Evolutionary conservation across 2,113 vertebrate species (phyloP).

Genomic region (Phalacrocorax carbo): DNA sequence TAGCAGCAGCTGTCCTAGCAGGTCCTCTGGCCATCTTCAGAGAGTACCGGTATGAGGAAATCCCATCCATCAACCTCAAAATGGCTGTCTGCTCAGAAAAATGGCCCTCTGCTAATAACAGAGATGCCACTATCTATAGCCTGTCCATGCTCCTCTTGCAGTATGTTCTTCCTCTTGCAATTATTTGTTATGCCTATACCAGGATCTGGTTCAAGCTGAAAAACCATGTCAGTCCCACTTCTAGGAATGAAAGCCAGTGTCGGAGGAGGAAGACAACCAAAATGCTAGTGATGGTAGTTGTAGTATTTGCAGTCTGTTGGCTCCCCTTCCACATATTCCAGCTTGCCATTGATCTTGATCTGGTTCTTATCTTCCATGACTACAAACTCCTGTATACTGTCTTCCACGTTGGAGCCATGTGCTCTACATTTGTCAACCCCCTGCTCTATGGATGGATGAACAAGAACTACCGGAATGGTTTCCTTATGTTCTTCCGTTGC

Average conservation of each 20-base stretch:
- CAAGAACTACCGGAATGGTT: constrained; percentile 91
- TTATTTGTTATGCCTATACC: constrained; percentile 90
- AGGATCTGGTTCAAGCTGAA: constrained; percentile 93
- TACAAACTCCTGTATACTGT: constrained; percentile 90
- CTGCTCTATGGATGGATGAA: constrained; percentile 95
- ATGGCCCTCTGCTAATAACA: constrained; percentile 84
- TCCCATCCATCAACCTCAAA: constrained; percentile 83
- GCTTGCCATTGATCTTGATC: constrained; percentile 87
- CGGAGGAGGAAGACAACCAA: constrained; percentile 89
- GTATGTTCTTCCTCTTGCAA: constrained; percentile 83
- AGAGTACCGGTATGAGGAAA: constrained; percentile 86
- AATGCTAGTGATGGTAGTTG: constrained; percentile 88
- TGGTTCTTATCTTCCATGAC: constrained; percentile 84
- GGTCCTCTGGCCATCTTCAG: constrained; percentile 89
- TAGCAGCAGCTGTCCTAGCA: constrained; percentile 81
- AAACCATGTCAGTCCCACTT: constrained; percentile 86
- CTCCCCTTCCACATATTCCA: constrained; percentile 90
- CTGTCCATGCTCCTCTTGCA: constrained; percentile 90
- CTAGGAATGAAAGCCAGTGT: constrained; percentile 78
- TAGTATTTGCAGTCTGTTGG: constrained; percentile 89
- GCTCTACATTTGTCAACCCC: constrained; percentile 89
- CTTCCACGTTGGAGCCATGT: constrained; percentile 91
- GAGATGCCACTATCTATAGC: constrained; percentile 90
- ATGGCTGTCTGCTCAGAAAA: constrained; percentile 90
- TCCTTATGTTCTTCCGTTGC: constrained; percentile 89